Base-by-base conservation (phyloP, 2,888 invertebrate species). In the Temnothorax ravouxi region DNA sequence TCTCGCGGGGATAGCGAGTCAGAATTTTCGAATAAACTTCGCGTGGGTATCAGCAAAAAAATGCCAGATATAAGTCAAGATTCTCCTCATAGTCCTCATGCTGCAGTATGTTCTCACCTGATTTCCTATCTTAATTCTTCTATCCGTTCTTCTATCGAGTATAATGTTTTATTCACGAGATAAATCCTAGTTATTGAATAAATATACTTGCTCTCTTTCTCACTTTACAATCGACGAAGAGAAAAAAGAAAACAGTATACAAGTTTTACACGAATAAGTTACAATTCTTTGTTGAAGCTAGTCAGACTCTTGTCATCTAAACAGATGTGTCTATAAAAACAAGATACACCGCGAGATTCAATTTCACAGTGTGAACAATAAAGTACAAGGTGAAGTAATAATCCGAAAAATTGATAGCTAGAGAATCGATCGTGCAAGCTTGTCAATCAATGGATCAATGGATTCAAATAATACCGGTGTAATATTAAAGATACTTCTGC, bases 161-260 rank as follows among this genome's bases (percentile, higher is more conserved):
- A 18, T 18, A 69, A 77, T 69, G 44, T 69, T 79, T 79, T 79
- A 79, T 69, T 69, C 44, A 56, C 44, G n/a, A 44, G 41, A 54
- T 69, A 56, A 44, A 79, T 44, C 44, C 41, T 29, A 29, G 13
- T 71, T 5, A n/a, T 41, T 29, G 29, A 71, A 56, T 79, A 79
- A 56, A 56, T 21, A 18, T n/a, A 34, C n/a, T 44, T 29, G 29
- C 41, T 77, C 25, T 25, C 13, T 25, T 66, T 77, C n/a, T 15
- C n/a, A 41, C 5, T 9, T 13, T 29, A 18, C 8, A 69, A 50
- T 34, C 29, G 25, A 25, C 54, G 29, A 56, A 41, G n/a, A n/a
- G 18, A 56, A 41, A 41, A 56, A 54, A 67, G 52, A 34, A 69
- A 62, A 62, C 11, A 21, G 54, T 56, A 38, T 56, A 41, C 2